A percentile compares a stretch with the other conserved stretches of the same genome.
Evolutionary conservation across 2,888 invertebrate species (phyloP).

Genomic region (Lapara coniferarum): DNA sequence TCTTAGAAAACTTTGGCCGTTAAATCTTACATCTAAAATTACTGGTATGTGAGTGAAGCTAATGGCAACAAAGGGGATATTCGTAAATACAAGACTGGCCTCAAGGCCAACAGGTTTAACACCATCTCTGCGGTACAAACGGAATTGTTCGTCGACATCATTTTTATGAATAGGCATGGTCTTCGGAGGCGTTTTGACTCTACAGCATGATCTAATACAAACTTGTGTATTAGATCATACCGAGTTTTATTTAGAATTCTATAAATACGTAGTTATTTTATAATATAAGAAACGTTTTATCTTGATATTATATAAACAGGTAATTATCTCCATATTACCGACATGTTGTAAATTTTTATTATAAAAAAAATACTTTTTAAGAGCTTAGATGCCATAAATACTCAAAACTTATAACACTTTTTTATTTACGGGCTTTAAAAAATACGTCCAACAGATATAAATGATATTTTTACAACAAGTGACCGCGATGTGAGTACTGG

Average conservation of each 20-base stretch:
- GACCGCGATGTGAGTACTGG: neutral
- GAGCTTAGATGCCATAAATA: no score
- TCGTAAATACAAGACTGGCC: conserved; percentile 20
- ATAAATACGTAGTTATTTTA: no score
- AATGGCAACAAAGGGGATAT: conserved; percentile 26
- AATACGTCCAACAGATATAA: neutral
- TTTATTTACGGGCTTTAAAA: neutral
- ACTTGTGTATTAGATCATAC: neutral
- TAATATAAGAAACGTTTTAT: no score
- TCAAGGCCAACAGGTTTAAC: conserved; percentile 28
- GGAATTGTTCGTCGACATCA: conserved; percentile 8
- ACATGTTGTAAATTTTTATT: no score
- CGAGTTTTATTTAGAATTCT: no score
- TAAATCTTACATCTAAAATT: conserved; percentile 3
- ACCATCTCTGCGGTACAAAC: conserved; percentile 21
- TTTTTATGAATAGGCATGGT: conserved; percentile 5
- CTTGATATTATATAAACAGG: no score
- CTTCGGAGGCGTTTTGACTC: neutral
- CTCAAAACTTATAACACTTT: neutral
- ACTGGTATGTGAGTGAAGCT: conserved; percentile 5
- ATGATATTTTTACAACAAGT: neutral
- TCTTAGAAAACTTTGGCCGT: neutral
- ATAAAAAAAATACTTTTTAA: no score
- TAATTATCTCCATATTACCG: no score
- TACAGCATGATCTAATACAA: no score